These are phyloP conservation scores for Anguilla japonica DNA, from an alignment of 2,113 vertebrate genomes.

Conservation along the genomic window DNA sequence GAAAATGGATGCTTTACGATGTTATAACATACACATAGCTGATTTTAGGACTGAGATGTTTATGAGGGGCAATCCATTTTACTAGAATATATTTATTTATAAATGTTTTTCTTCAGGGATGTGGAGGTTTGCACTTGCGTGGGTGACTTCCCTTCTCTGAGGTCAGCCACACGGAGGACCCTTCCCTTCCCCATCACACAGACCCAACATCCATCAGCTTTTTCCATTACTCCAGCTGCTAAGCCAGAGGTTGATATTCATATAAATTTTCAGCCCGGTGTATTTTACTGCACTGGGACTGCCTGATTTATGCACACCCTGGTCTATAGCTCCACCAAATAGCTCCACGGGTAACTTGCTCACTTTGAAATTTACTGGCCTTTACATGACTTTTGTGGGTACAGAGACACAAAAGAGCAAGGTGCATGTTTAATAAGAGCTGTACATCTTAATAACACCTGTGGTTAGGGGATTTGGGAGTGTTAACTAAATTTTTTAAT, in stretches of 20 bases:
- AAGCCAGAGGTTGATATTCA: neutral
- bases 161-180: neutral
- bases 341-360: neutral
- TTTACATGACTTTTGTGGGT: constrained; percentile 1
- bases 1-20: neutral
- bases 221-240: neutral
- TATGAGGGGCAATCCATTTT: neutral
- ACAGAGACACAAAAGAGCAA: constrained; percentile 6
- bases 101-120: neutral
- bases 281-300: neutral
- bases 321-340: neutral
- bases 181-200: neutral
- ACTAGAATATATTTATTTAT: neutral
- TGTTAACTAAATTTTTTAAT: neutral
- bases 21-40: neutral
- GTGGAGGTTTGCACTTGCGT: neutral
- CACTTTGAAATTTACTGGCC: neutral
- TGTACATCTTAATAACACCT: neutral
- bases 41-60: neutral
- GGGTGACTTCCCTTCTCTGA: neutral
- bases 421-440: neutral
- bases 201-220: neutral
- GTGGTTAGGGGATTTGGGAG: neutral
- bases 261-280: neutral
- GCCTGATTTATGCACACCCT: neutral